Evolutionary conservation across 92 coral and sea anemone genomes (phyloP).

Genomic region (Virgularia gustaviana): DNA sequence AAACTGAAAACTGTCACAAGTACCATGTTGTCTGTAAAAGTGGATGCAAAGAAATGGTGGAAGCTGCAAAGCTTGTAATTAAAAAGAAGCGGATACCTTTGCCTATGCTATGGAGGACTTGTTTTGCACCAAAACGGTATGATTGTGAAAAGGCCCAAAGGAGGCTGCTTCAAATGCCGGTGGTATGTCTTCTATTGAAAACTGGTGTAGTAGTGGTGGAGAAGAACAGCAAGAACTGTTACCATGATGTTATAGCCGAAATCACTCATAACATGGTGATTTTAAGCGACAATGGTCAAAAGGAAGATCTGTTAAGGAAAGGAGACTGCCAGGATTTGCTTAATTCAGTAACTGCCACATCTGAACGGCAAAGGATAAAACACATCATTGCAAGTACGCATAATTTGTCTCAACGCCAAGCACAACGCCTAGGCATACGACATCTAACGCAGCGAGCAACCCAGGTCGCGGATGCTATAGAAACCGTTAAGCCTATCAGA

Average conservation of each 20-base stretch:
- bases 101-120: not conserved
- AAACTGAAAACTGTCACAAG: not conserved
- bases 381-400: conserved; percentile 51
- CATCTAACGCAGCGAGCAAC: conserved; percentile 40
- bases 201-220: not conserved
- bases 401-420: conserved; percentile 47
- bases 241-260: not conserved
- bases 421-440: conserved; percentile 19
- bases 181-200: not conserved
- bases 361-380: conserved; percentile 36
- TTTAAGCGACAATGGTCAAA: not conserved
- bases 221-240: not conserved
- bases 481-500: conserved; percentile 21
- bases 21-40: not conserved
- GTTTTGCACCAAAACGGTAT: not conserved
- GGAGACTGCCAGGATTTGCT: conserved; percentile 32
- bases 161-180: not conserved
- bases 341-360: conserved; percentile 1
- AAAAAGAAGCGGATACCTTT: not conserved
- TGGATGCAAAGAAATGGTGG: conserved; percentile 2
- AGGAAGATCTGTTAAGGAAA: not conserved
- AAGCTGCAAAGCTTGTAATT: not conserved
- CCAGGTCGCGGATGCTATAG: conserved; percentile 29
- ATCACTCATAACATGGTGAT: not conserved
- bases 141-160: not conserved